Evolutionary conservation across 2,113 vertebrate species (phyloP).

Genomic region (Leptobrachium ailaonicum): DNA sequence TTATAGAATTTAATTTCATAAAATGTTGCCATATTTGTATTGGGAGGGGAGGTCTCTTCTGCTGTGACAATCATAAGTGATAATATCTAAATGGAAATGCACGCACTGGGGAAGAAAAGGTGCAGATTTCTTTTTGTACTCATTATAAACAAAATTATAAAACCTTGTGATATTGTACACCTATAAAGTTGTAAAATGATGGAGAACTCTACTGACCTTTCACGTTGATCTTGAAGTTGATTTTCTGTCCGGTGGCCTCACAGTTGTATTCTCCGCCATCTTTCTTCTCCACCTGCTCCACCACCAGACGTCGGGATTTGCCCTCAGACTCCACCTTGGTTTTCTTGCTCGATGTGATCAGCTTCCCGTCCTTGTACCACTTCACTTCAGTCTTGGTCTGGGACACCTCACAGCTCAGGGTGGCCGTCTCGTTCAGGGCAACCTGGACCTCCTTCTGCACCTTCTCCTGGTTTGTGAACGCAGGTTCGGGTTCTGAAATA

Average conservation of each 20-base stretch:
- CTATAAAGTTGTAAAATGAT: too few relatives aligned
- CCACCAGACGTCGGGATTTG: constrained; percentile 68
- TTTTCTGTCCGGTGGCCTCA: constrained; percentile 69
- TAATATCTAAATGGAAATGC: too few relatives aligned
- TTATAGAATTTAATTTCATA: too few relatives aligned
- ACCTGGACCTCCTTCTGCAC: constrained; percentile 62
- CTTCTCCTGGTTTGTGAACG: constrained; percentile 60
- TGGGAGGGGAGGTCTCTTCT: too few relatives aligned
- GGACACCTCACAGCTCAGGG: constrained; percentile 72
- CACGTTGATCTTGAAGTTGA: constrained; percentile 67
- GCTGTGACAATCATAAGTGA: too few relatives aligned
- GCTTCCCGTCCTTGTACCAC: constrained; percentile 78
- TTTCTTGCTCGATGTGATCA: constrained; percentile 66
- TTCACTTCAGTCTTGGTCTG: constrained; percentile 72
- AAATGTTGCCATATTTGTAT: too few relatives aligned
- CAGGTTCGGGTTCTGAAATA: constrained; percentile 54
- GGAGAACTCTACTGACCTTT: constrained; percentile 61
- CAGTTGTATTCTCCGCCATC: constrained; percentile 76
- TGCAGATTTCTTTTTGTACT: too few relatives aligned
- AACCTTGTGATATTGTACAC: too few relatives aligned
- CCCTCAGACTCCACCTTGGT: constrained; percentile 67
- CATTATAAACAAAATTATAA: too few relatives aligned
- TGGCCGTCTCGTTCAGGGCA: constrained; percentile 63
- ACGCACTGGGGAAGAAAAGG: too few relatives aligned
- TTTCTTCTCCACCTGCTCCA: constrained; percentile 70